Conservation (phyloP, 2,888 invertebrate species). For the Onchidella celtica region DNA sequence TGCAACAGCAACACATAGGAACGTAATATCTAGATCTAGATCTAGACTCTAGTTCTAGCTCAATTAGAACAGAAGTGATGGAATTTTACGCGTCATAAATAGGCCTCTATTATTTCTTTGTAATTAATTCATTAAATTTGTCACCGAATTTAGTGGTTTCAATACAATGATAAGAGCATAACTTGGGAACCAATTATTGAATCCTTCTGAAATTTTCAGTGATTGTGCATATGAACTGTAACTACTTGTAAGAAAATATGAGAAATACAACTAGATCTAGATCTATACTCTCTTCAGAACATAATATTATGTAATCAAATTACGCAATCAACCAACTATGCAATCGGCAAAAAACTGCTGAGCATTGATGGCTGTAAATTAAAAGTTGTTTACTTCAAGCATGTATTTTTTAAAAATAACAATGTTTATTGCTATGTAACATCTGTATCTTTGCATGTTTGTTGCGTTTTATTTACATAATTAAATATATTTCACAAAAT, state of each 20-base stretch:
- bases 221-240: not conserved
- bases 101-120: not conserved
- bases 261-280: not conserved
- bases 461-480: no score
- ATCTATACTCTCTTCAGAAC: not conserved
- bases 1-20: no score
- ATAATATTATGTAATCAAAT: not conserved
- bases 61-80: not conserved
- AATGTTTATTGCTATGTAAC: no score
- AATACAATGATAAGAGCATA: not conserved
- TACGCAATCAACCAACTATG: not conserved
- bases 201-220: not conserved
- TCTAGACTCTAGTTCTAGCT: not conserved
- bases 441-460: no score
- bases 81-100: not conserved
- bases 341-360: not conserved
- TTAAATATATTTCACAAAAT: no score
- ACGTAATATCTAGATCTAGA: no score
- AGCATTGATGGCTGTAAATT: no score
- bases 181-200: not conserved
- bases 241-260: not conserved
- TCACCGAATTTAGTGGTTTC: conserved; percentile 10
- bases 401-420: no score
- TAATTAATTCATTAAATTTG: not conserved
- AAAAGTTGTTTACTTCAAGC: no score